These are phyloP conservation scores for Selenia dentaria DNA, from an alignment of 2,888 invertebrate species.

Conservation along the genomic window DNA sequence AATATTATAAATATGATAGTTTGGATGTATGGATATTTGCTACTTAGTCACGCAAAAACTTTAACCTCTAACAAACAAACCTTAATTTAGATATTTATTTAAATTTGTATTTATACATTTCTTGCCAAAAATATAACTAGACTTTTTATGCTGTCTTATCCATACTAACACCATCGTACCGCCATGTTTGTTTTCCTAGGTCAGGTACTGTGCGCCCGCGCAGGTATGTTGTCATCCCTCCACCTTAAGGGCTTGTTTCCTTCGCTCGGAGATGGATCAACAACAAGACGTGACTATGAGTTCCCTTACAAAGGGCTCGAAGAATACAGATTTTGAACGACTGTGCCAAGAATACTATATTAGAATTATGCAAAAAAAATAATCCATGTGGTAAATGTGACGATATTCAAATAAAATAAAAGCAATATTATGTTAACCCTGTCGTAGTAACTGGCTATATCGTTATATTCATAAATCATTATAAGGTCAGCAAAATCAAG, in stretches of 20 bases:
- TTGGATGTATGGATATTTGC: too few relatives aligned
- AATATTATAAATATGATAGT: too few relatives aligned
- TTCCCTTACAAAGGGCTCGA: slow-evolving; percentile 27
- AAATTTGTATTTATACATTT: neutral
- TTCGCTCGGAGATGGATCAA: slow-evolving; percentile 75
- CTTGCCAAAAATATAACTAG: neutral
- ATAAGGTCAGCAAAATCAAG: too few relatives aligned
- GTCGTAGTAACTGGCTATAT: too few relatives aligned
- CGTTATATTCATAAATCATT: too few relatives aligned
- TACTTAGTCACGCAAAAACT: too few relatives aligned
- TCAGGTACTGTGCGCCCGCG: slow-evolving; percentile 74
- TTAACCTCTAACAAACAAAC: too few relatives aligned
- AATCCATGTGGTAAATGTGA: too few relatives aligned
- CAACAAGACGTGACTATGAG: slow-evolving; percentile 55
- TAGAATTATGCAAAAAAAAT: neutral
- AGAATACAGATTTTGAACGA: slow-evolving; percentile 14
- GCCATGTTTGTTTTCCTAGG: slow-evolving; percentile 80
- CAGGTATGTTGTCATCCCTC: slow-evolving; percentile 60
- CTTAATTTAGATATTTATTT: neutral
- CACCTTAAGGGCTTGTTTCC: slow-evolving; percentile 65
- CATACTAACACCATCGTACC: slow-evolving; percentile 40
- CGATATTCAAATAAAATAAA: too few relatives aligned
- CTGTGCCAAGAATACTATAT: neutral
- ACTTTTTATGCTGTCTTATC: slow-evolving; percentile 54
- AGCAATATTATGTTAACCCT: too few relatives aligned